Base-by-base conservation (phyloP, 2,888 invertebrate genomes). In the Agrotis ipsilon region DNA sequence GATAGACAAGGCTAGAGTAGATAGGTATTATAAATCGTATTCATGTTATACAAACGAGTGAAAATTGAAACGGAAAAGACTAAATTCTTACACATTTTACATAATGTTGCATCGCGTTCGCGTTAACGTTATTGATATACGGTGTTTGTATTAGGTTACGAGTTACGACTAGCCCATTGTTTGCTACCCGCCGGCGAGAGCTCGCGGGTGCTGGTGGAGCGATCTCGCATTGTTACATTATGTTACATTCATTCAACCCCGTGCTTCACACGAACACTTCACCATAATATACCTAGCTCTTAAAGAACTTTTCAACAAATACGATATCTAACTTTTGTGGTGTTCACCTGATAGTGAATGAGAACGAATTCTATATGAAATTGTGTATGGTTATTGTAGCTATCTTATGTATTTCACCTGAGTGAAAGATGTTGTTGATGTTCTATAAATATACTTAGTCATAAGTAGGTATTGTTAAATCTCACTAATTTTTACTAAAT, bases 401-500 rank as follows among this genome's bases (percentile, higher is more conserved):
- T 92, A 87, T 93, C 91, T 91, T 88, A 90, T 91, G 89, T 92
- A 92, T 94, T 94, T 94, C 94, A 94, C 94, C 87, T 79, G 92
- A 87, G 93, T 95, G 94, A 93, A 95, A 92, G 92, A 92, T 95
- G 94, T 96, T 96, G 95, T 96, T 96, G 93, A 95, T 96, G 95
- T 96, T 95, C 93, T 96, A 92, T 76, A 92, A 90, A 91, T 92
- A 92, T 92, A 91, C 84, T 86, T 95, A 94, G 92, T 90, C 85
- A 72, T 94, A 95, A 94, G 92, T 95, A 95, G 92, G 93, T 95
- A 95, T 95, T 95, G 96, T 96, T 96, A 96, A 95, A 95, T 94
- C 93, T 94, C 96, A 95, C 96, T 96, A 96, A 96, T 96, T 94
- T 95, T 96, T 96, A 96, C 96, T 96, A 96, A 96, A 96, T 94